phyloP scores from a whole-genome alignment of 2,113 vertebrate species.

The Athene cunicularia region DNA sequence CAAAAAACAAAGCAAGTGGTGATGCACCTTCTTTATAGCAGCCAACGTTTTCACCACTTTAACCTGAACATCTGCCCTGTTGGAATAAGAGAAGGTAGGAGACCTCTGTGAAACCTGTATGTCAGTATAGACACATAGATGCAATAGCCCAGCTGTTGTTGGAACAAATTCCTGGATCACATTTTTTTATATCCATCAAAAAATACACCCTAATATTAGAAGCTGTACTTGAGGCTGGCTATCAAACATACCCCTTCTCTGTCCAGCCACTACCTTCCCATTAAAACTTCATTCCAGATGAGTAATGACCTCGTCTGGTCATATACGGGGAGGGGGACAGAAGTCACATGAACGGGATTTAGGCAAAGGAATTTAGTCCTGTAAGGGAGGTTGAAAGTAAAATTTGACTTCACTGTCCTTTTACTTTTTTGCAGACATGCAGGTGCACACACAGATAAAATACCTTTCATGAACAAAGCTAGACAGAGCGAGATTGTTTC shows the following conservation, averaged over 20 bases:
- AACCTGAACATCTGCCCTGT: background rate
- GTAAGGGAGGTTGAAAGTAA: background rate
- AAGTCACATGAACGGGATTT: slow-evolving; percentile 30
- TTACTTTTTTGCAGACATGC: background rate
- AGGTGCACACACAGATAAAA: background rate
- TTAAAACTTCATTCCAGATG: background rate
- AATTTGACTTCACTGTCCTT: background rate
- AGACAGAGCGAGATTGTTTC: background rate
- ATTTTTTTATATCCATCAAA: background rate
- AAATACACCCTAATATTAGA: background rate
- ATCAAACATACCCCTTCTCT: background rate
- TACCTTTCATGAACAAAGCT: background rate
- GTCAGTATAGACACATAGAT: background rate
- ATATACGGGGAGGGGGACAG: background rate
- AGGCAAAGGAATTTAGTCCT: slow-evolving; percentile 8
- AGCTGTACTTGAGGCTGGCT: background rate
- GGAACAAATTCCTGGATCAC: background rate
- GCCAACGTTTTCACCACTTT: background rate
- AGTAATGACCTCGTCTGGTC: background rate
- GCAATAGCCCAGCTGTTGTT: background rate
- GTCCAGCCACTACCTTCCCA: background rate
- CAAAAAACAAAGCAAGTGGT: background rate
- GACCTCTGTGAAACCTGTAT: background rate
- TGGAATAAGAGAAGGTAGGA: background rate
- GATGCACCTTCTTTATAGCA: background rate